A percentile compares a stretch with the other conserved stretches of the same genome.
Conservation (phyloP, 2,888 invertebrate genomes). For the Tinea pellionella region DNA sequence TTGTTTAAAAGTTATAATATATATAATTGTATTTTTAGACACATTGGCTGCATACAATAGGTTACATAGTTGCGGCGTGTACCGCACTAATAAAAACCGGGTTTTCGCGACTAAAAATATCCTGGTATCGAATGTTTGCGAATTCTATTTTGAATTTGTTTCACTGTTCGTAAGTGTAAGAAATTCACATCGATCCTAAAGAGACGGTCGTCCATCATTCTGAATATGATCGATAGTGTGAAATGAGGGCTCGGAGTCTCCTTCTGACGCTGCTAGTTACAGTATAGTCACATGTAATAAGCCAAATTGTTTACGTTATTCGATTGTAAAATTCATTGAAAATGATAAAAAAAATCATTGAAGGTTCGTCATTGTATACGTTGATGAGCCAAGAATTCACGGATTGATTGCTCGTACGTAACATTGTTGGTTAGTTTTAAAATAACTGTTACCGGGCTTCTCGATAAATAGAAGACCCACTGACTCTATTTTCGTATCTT, state of each 20-base stretch:
- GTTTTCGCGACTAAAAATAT: slow-evolving; percentile 64
- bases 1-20: background rate
- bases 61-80: slow-evolving; percentile 23
- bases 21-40: slow-evolving; percentile 29
- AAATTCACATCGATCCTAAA: slow-evolving; percentile 22
- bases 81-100: slow-evolving; percentile 55
- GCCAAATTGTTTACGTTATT: slow-evolving; percentile 1
- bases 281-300: background rate
- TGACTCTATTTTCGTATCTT: slow-evolving; percentile 26
- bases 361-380: background rate
- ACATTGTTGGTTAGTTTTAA: slow-evolving; percentile 12
- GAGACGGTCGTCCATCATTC: slow-evolving; percentile 22
- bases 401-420: slow-evolving; percentile 14
- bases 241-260: background rate
- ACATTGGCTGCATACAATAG: slow-evolving; percentile 56
- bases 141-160: slow-evolving; percentile 62
- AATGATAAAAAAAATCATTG: slow-evolving; percentile 7
- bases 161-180: slow-evolving; percentile 28
- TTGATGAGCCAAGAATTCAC: slow-evolving; percentile 12
- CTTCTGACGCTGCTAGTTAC: background rate
- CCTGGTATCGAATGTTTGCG: slow-evolving; percentile 66
- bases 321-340: background rate
- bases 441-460: slow-evolving; percentile 17
- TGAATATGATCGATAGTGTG: slow-evolving; percentile 19
- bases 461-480: slow-evolving; percentile 26